Base-by-base conservation (phyloP, 2,797 vertebrate species). In the Pseudomugil gertrudae region DNA sequence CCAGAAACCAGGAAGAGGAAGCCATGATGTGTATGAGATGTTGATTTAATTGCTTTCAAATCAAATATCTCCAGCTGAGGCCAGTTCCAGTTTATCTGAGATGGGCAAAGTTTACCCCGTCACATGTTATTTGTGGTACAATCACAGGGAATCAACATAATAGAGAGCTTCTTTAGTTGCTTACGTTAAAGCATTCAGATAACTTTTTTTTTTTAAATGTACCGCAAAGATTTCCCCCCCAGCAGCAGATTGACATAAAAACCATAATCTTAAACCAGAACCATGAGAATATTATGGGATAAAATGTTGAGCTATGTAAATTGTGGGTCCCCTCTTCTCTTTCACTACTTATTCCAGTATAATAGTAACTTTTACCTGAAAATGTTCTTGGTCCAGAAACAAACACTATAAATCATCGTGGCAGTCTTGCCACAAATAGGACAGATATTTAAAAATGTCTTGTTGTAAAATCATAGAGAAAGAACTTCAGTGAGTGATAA, bases 1-100 rank as follows among this genome's bases (percentile, higher is more conserved):
- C 29, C 50, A 68, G 55, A 56, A 55, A 59, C 17, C 66, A 64
- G 33, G 60, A 63, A 40, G 23, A 26, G 21, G 43, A 56, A 61
- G 27, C 38, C 38, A n/a, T 47, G 14, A 63, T 32, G 38, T 62
- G 35, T 23, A n/a, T 47, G 19, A 33, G 52, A 65, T 10, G 4
- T 17, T 27, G 9, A 15, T 23, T 21, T 6, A n/a, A 30, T 38
- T 33, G 10, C 8, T 36, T 50, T 66, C 9, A 33, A n/a, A 23
- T 66, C 14, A 55, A 17, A 45, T 9, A 3, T 47, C 23, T 30
- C 21, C 52, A 9, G 26, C 13, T 10, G 43, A 24, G 10, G 9
- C 3, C 13, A 32, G 14, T 45, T 47, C n/a, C 29, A 43, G 2
- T 14, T 19, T 1, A 27, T 8, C 43, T 21, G 29, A 45, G 32